These are phyloP conservation scores for Protonibea diacanthus DNA, from an alignment of 2,797 vertebrate species.

Conservation along the genomic window DNA sequence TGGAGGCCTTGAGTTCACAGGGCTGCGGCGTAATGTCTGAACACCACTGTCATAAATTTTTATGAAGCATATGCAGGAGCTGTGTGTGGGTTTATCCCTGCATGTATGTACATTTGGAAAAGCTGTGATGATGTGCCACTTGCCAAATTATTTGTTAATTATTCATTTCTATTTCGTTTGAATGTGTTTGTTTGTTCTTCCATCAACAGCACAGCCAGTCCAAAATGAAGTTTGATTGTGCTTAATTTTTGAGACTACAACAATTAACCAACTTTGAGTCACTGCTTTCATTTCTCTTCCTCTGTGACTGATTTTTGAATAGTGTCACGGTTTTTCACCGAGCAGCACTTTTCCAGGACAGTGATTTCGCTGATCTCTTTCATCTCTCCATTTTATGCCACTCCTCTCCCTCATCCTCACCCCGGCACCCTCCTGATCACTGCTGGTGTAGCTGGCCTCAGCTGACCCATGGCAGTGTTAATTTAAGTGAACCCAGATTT, in stretches of 20 bases:
- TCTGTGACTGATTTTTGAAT: constrained; percentile 17
- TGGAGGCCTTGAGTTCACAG: too few relatives aligned
- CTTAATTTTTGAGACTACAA: background rate
- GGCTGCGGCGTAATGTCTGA: background rate
- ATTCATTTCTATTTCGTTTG: background rate
- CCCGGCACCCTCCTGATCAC: constrained; percentile 15
- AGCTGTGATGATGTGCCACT: background rate
- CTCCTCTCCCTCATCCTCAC: constrained; percentile 1
- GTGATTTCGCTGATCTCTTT: constrained; percentile 27
- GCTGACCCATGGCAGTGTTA: constrained; percentile 23
- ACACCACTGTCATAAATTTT: background rate
- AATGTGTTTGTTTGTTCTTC: constrained; percentile 6
- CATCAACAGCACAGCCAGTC: too few relatives aligned
- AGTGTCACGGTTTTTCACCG: constrained; percentile 18
- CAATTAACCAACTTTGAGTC: background rate
- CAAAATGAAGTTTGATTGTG: background rate
- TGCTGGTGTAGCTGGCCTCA: constrained; percentile 3
- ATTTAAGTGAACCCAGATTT: constrained; percentile 48
- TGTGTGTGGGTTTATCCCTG: background rate
- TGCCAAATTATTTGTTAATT: background rate
- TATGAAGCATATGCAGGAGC: background rate
- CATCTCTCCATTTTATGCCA: background rate
- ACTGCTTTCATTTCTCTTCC: background rate
- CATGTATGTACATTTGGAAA: background rate
- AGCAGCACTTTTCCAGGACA: constrained; percentile 49